Percentiles rank a stretch among this genome's conserved stretches.
Evolutionary conservation across 2,888 invertebrate genomes (phyloP).

Genomic region (Abrostola triplasia): DNA sequence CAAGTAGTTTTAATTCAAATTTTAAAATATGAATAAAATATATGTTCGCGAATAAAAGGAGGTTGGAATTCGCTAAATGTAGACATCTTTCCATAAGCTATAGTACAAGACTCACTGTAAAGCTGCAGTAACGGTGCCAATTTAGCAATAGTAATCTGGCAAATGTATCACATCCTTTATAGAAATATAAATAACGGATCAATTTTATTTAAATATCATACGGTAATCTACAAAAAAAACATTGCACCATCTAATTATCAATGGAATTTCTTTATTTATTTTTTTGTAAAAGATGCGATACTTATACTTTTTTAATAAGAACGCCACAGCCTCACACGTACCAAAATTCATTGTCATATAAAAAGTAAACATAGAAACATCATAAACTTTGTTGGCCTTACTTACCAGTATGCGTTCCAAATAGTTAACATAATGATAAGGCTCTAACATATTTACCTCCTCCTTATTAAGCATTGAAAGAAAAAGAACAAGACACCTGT

Average conservation of each 20-base stretch:
- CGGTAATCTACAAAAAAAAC: too few species aligned
- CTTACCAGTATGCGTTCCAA: slow-evolving; percentile 79
- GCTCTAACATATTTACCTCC: slow-evolving; percentile 84
- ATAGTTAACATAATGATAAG: slow-evolving; percentile 75
- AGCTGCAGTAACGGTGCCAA: not conserved
- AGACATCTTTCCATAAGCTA: too few species aligned
- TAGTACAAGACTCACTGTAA: not conserved
- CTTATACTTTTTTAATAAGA: not conserved
- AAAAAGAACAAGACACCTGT: slow-evolving; percentile 84
- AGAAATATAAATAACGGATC: not conserved
- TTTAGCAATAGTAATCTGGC: not conserved
- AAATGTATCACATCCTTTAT: not conserved
- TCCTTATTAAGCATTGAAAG: slow-evolving; percentile 85
- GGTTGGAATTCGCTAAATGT: too few species aligned
- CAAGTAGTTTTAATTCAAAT: too few species aligned
- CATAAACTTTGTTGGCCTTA: slow-evolving; percentile 73
- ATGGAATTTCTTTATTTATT: too few species aligned
- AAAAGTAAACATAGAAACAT: slow-evolving; percentile 72
- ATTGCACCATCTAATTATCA: too few species aligned
- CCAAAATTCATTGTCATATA: slow-evolving; percentile 46
- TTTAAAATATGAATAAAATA: too few species aligned
- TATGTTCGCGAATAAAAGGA: too few species aligned
- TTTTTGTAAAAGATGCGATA: not conserved
- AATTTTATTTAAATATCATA: too few species aligned
- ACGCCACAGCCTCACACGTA: slow-evolving; percentile 7